These are phyloP conservation scores for Meganola albula DNA, from an alignment of 2,888 invertebrate species.

Conservation along the genomic window DNA sequence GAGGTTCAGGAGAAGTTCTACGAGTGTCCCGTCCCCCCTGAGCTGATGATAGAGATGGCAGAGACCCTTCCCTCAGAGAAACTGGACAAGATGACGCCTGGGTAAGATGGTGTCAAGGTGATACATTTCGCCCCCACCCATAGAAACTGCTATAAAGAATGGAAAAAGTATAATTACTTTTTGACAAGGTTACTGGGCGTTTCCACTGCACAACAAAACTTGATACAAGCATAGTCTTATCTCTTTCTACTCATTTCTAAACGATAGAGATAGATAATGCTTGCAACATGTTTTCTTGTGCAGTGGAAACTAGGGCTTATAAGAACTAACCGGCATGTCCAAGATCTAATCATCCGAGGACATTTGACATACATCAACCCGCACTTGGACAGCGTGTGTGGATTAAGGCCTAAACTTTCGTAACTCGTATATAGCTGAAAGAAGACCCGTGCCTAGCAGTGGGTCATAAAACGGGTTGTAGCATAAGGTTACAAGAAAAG, in stretches of 20 bases:
- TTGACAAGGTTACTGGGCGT: not conserved
- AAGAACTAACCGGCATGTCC: too few species aligned
- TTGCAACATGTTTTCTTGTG: too few species aligned
- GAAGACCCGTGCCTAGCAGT: too few species aligned
- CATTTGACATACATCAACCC: too few species aligned
- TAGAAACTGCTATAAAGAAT: not conserved
- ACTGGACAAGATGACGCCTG: not conserved
- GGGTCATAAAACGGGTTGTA: too few species aligned
- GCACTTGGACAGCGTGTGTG: too few species aligned
- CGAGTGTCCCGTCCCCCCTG: slow-evolving; percentile 22
- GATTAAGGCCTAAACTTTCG: too few species aligned
- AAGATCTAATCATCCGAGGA: too few species aligned
- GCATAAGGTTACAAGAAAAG: too few species aligned
- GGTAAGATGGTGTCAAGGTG: not conserved
- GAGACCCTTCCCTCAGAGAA: not conserved
- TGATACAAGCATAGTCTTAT: not conserved
- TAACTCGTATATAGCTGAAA: too few species aligned
- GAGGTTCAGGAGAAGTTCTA: slow-evolving; percentile 31
- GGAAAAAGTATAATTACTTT: not conserved
- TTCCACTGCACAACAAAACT: too few species aligned
- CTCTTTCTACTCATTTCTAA: not conserved
- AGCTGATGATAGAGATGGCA: slow-evolving; percentile 18
- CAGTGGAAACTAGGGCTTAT: too few species aligned
- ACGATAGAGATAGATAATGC: not conserved
- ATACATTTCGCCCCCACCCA: not conserved